Percentiles rank a stretch among this genome's conserved stretches.
These are phyloP conservation scores for Hesperia comma DNA, from an alignment of 2,888 invertebrate species.

Conservation along the genomic window DNA sequence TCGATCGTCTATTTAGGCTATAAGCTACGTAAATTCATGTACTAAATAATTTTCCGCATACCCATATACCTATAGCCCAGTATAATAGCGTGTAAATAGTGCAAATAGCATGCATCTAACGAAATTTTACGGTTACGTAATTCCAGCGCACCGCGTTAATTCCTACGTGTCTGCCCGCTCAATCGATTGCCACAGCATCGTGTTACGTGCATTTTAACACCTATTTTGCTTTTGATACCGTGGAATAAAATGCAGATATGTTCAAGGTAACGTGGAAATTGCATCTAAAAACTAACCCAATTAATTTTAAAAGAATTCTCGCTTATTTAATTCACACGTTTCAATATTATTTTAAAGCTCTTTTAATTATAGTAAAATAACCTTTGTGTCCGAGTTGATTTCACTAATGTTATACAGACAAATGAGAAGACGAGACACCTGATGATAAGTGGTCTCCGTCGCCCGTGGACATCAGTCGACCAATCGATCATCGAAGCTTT, in stretches of 20 bases:
- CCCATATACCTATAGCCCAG: neutral
- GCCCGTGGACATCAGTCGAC: too few relatives aligned
- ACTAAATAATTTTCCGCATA: too few relatives aligned
- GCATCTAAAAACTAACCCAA: constrained; percentile 10
- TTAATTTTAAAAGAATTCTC: constrained; percentile 9
- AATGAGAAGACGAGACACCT: too few relatives aligned
- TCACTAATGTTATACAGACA: too few relatives aligned
- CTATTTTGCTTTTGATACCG: constrained; percentile 24
- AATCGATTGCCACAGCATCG: constrained; percentile 35
- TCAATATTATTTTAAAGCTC: neutral
- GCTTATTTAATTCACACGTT: neutral
- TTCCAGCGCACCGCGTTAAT: constrained; percentile 33
- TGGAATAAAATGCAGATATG: constrained; percentile 14
- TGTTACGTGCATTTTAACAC: constrained; percentile 34
- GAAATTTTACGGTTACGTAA: constrained; percentile 35
- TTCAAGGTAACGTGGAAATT: constrained; percentile 15
- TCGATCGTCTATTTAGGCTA: too few relatives aligned
- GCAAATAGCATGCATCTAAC: constrained; percentile 33
- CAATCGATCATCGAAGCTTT: too few relatives aligned
- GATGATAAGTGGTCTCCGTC: too few relatives aligned
- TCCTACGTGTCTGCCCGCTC: constrained; percentile 28
- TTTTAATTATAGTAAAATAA: too few relatives aligned
- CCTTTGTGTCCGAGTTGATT: too few relatives aligned
- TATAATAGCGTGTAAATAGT: constrained; percentile 5
- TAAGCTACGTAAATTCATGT: too few relatives aligned